These are phyloP conservation scores for Distichodus sexfasciatus DNA, from an alignment of 2,797 vertebrate species.

Conservation along the genomic window DNA sequence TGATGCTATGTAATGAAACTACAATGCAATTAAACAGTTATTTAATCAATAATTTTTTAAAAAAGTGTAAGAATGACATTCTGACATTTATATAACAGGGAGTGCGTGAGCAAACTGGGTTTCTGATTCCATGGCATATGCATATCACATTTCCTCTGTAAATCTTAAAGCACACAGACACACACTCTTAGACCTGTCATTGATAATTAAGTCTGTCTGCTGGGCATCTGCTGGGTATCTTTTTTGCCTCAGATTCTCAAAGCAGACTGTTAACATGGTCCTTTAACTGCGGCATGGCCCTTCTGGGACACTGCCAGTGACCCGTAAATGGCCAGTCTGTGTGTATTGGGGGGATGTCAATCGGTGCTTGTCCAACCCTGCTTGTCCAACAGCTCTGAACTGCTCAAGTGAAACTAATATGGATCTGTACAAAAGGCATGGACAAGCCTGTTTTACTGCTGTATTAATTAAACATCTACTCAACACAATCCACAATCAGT, in stretches of 20 bases:
- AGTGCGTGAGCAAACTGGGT: slow-evolving; percentile 35
- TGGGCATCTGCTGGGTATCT: slow-evolving; percentile 59
- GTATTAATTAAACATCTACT: slow-evolving; percentile 86
- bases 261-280: slow-evolving; percentile 78
- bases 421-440: slow-evolving; percentile 68
- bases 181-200: slow-evolving; percentile 71
- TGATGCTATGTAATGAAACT: background rate
- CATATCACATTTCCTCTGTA: slow-evolving; percentile 42
- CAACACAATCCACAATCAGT: slow-evolving; percentile 59
- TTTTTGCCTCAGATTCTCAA: slow-evolving; percentile 60
- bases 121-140: slow-evolving; percentile 43
- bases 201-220: slow-evolving; percentile 83
- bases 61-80: background rate
- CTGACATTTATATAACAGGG: slow-evolving; percentile 3
- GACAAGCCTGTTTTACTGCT: slow-evolving; percentile 80
- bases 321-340: slow-evolving; percentile 66
- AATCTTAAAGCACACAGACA: slow-evolving; percentile 62
- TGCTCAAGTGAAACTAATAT: slow-evolving; percentile 80
- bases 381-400: slow-evolving; percentile 69
- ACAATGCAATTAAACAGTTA: too few species aligned
- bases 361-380: slow-evolving; percentile 68
- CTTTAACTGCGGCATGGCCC: slow-evolving; percentile 78
- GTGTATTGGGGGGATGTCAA: slow-evolving; percentile 68
- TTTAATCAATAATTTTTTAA: background rate
- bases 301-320: slow-evolving; percentile 73